Evolutionary conservation across 2,888 invertebrate genomes (phyloP), one percentile per base, ranked within the genome.

Genomic region (Drosophila kokeensis): DNA sequence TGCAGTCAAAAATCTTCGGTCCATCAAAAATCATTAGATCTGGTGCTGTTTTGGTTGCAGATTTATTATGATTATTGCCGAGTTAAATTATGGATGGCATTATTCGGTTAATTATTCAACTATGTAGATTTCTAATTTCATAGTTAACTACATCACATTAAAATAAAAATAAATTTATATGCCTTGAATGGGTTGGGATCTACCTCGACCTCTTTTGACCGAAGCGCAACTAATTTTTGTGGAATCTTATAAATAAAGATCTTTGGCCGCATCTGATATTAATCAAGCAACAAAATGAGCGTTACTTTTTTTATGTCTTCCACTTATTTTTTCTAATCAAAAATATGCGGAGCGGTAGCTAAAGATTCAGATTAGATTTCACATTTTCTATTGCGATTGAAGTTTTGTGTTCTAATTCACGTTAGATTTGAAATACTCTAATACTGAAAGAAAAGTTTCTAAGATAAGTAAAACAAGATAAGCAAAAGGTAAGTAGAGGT

Each of bases 161-260:
- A 38, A 38, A 55, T 29, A 40, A 30, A n/a, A 50, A 32, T n/a
- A 30, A 10, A 40, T 57, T 42, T 30, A 30, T 40, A 42, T 30
- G 21, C 42, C 15, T 42, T 30, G 30, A 6, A 18, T 30, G 50
- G 50, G n/a, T 50, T 50, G 29, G 50, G 29, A 29, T 18, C 45
- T 5, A 45, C 45, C 45, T 24, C 45, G 45, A 45, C 49, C 49
- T 49, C 49, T 49, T 29, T 40, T 34, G 30, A 53, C 21, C 63
- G 49, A 42, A 49, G 78, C 81, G 77, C 50, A 68, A 48, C 75
- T 27, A 82, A 80, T 81, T 75, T 75, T 61, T 81, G 71, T 81
- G 71, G 65, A 69, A 80, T 78, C 59, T 71, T 52, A 49, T 59
- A 74, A 78, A 78, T 78, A 62, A 60, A 81, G 79, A 79, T 78